Evolutionary conservation across 2,888 invertebrate species (phyloP).

Genomic region (Spialia ferax): DNA sequence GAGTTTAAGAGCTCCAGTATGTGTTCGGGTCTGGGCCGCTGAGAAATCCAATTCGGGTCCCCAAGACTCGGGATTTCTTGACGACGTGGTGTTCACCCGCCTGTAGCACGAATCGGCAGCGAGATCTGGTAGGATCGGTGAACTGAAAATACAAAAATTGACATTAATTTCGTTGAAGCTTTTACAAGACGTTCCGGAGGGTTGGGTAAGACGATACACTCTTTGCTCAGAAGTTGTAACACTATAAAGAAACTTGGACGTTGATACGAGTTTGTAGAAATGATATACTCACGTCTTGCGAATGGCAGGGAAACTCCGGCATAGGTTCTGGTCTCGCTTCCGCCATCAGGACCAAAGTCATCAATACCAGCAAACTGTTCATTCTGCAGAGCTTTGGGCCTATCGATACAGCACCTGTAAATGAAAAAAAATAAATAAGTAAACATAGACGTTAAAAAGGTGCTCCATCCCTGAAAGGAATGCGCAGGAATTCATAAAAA

Average conservation of each 20-base stretch:
- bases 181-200: background rate
- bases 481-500: no score
- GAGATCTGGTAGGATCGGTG: background rate
- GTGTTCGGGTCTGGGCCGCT: background rate
- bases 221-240: conserved; percentile 17
- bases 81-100: background rate
- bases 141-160: background rate
- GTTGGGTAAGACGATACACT: conserved; percentile 1
- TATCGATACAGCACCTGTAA: background rate
- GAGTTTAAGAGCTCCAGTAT: background rate
- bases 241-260: conserved; percentile 3
- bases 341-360: conserved; percentile 15
- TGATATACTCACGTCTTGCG: conserved; percentile 17
- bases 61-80: no score
- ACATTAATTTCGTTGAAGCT: background rate
- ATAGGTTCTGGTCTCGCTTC: conserved; percentile 14
- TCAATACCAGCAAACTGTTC: conserved; percentile 18
- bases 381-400: conserved; percentile 8
- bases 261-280: conserved; percentile 13
- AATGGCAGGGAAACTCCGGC: conserved; percentile 14
- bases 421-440: conserved; percentile 7
- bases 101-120: background rate
- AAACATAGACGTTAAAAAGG: background rate
- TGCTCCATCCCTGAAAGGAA: background rate
- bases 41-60: conserved; percentile 10